These are phyloP conservation scores for Budorcas taxicolor DNA, from an alignment of 2,113 vertebrate genomes.

Conservation along the genomic window DNA sequence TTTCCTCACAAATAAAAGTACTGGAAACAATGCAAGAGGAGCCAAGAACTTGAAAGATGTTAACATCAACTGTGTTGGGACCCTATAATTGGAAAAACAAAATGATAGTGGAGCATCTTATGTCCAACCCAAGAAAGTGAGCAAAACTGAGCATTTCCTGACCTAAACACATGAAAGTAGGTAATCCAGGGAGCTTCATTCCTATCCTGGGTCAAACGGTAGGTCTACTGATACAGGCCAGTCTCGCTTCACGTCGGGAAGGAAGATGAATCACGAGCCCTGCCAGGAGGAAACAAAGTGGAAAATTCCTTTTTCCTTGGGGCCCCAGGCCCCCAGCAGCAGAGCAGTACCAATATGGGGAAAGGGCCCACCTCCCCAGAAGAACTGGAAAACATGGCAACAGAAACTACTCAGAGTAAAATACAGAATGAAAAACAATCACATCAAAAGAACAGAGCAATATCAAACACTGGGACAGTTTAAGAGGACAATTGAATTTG, in stretches of 20 bases:
- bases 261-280: fast-evolving
- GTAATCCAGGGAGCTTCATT: no score
- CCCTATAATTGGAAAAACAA: background rate
- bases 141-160: background rate
- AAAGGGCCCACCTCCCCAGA: background rate
- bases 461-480: no score
- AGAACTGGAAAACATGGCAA: background rate
- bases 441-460: background rate
- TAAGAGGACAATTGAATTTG: background rate
- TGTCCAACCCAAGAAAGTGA: background rate
- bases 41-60: no score
- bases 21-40: no score
- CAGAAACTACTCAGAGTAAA: background rate
- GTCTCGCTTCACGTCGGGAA: fast-evolving
- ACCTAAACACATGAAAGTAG: background rate
- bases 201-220: background rate
- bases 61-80: fast-evolving
- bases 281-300: background rate
- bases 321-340: fast-evolving
- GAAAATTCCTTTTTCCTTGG: background rate
- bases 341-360: background rate
- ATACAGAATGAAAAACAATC: no score
- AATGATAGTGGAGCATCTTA: background rate
- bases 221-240: background rate
- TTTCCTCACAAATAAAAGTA: background rate